These are phyloP conservation scores for Bubalus kerabau DNA, from an alignment of 2,113 vertebrate genomes.

Conservation along the genomic window DNA sequence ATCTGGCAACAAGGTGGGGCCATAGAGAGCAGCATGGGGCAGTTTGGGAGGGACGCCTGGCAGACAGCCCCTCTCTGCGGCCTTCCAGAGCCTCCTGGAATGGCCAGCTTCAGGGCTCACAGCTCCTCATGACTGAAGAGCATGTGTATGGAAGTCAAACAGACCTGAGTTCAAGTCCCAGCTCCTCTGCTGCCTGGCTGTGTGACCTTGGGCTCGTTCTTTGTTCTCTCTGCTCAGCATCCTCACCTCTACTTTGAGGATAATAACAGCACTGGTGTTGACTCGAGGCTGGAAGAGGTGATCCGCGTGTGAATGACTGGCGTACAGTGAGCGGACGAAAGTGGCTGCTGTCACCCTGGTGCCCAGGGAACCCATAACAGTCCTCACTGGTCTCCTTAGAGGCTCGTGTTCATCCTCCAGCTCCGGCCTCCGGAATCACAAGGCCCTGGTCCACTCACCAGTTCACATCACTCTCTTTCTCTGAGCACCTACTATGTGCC, in stretches of 20 bases:
- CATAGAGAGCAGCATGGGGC: too few species aligned
- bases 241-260: neutral
- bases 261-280: neutral
- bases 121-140: neutral
- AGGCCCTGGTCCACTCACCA: too few species aligned
- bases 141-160: neutral
- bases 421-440: neutral
- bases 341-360: fast-evolving
- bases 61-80: neutral
- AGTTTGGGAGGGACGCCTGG: fast-evolving
- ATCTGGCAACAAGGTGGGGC: neutral
- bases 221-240: neutral
- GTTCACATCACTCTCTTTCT: neutral
- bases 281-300: neutral
- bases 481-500: neutral
- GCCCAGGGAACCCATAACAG: too few species aligned
- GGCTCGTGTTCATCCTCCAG: neutral
- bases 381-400: neutral
- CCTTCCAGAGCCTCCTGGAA: neutral
- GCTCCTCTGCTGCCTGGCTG: neutral
- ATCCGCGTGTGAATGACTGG: neutral
- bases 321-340: neutral
- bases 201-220: neutral
- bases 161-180: neutral
- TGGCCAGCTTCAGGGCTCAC: fast-evolving